A percentile compares a stretch with the other conserved stretches of the same genome.
phyloP scores from a whole-genome alignment of 37 sponge, comb jelly and placozoan genomes.

The Crambe crambe region DNA sequence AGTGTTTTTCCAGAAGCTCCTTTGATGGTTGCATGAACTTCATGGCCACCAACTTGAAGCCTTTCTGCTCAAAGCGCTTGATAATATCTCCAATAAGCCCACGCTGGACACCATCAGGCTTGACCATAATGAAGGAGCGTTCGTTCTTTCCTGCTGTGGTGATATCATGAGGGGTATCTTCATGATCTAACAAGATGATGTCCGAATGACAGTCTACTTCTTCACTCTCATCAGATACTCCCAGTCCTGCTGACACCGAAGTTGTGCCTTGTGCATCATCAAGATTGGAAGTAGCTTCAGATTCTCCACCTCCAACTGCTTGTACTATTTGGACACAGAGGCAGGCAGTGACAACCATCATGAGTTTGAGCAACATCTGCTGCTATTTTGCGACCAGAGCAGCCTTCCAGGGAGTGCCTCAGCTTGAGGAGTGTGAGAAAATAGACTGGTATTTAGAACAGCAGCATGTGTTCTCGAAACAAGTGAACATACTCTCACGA shows the following conservation, averaged over 20 bases:
- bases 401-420: slow-evolving; percentile 67
- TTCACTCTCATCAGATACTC: too few relatives aligned
- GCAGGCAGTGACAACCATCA: slow-evolving; percentile 6
- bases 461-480: too few relatives aligned
- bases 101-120: slow-evolving; percentile 96
- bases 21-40: slow-evolving; percentile 81
- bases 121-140: slow-evolving; percentile 91
- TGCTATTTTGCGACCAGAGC: slow-evolving; percentile 72
- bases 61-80: slow-evolving; percentile 92
- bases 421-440: too few relatives aligned
- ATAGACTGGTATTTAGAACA: too few relatives aligned
- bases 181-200: not conserved
- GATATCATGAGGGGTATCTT: too few relatives aligned
- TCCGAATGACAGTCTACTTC: too few relatives aligned
- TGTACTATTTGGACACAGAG: slow-evolving; percentile 37
- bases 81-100: slow-evolving; percentile 92
- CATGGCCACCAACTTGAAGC: slow-evolving; percentile 91
- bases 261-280: too few relatives aligned
- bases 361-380: slow-evolving; percentile 76
- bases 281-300: too few relatives aligned
- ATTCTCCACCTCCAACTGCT: not conserved
- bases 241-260: too few relatives aligned
- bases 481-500: too few relatives aligned
- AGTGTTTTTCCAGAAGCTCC: slow-evolving; percentile 83
- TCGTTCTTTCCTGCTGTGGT: slow-evolving; percentile 54